Conservation (phyloP, 2,113 vertebrate genomes). For the Etheostoma cragini region DNA sequence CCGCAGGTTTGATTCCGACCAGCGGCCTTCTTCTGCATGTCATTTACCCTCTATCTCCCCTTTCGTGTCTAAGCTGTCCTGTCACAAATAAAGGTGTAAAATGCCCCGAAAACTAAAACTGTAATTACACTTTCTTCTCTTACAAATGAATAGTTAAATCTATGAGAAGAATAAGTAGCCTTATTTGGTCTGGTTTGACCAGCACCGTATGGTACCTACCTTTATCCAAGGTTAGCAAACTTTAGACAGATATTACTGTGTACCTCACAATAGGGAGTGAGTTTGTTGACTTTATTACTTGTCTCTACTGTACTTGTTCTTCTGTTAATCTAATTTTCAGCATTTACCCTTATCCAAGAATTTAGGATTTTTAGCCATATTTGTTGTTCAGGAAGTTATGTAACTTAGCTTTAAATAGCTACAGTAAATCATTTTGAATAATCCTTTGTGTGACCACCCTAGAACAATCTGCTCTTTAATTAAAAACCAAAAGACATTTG, state of each 20-base stretch:
- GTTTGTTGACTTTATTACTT: not conserved
- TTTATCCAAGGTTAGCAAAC: not conserved
- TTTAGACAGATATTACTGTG: not conserved
- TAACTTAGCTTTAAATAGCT: not conserved
- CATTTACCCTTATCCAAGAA: no score
- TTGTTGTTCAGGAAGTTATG: not conserved
- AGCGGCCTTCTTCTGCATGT: no score
- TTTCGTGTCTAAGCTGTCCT: no score
- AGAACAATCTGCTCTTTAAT: not conserved
- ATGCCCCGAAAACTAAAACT: no score
- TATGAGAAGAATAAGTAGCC: no score
- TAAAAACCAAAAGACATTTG: not conserved
- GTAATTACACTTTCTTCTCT: no score
- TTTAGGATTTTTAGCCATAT: not conserved
- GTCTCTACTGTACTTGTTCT: not conserved
- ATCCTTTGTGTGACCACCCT: not conserved
- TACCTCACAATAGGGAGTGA: not conserved
- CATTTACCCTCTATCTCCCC: no score
- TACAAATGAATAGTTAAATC: no score
- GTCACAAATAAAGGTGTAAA: no score
- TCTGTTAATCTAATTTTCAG: not conserved
- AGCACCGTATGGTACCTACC: no score
- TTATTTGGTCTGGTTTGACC: no score
- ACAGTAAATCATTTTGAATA: slow-evolving; percentile 4
- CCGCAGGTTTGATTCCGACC: no score